Conservation (phyloP, 2,113 vertebrate species). For the Donacobius atricapilla region DNA sequence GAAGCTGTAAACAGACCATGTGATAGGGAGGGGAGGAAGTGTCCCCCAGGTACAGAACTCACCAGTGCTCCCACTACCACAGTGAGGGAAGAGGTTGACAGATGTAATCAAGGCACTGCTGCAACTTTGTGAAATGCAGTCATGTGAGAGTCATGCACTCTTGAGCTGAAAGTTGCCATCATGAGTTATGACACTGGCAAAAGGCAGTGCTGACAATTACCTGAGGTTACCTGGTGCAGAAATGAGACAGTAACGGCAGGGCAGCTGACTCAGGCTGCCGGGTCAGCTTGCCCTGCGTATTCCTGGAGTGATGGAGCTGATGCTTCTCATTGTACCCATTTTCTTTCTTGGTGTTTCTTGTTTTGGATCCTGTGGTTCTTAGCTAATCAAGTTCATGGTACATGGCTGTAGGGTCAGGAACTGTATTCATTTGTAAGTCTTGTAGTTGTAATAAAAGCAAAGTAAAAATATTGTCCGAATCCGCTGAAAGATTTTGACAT, state of each 20-base stretch:
- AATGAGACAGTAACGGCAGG: neutral
- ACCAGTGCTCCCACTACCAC: rapidly evolving
- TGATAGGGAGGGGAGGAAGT: neutral
- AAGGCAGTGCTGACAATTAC: neutral
- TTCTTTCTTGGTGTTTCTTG: neutral
- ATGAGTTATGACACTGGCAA: neutral
- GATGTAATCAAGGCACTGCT: rapidly evolving
- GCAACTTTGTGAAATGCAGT: neutral
- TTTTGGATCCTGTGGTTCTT: neutral
- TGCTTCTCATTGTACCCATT: neutral
- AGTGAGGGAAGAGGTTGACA: neutral
- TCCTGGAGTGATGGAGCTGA: neutral
- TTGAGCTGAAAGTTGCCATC: neutral
- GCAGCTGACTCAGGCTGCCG: neutral
- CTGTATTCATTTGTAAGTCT: neutral
- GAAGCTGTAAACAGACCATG: neutral
- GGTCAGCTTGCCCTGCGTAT: neutral
- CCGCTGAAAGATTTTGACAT: neutral
- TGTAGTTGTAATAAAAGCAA: neutral
- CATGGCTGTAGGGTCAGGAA: neutral
- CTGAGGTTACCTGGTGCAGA: neutral
- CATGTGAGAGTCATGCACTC: neutral
- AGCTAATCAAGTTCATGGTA: neutral
- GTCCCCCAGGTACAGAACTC: neutral
- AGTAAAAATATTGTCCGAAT: neutral